Conservation (phyloP, 2,113 vertebrate genomes). For the Maccullochella peelii region DNA sequence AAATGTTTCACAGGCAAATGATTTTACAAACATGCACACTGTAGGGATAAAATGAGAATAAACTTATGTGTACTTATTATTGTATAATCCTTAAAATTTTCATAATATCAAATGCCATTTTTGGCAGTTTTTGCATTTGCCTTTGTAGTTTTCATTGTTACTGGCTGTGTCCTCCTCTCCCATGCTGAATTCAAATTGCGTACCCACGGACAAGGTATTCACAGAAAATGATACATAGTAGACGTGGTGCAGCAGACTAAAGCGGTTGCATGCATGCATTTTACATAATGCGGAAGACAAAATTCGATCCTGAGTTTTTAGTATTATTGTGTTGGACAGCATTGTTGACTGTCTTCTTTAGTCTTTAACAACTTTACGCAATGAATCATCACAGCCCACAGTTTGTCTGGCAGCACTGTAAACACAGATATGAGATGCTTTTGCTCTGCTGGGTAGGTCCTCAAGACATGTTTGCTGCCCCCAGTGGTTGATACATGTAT, state of each 20-base stretch:
- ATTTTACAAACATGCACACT: constrained; percentile 6
- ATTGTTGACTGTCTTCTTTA: neutral
- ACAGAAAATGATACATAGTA: neutral
- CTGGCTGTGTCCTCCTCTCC: neutral
- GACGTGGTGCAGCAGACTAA: neutral
- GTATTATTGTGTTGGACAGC: neutral
- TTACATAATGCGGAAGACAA: neutral
- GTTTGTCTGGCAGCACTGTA: neutral
- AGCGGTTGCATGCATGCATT: neutral
- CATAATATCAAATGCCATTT: neutral
- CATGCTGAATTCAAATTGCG: neutral
- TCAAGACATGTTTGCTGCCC: neutral
- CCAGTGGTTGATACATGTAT: neutral
- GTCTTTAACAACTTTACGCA: neutral
- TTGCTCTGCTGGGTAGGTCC: neutral
- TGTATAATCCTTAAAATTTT: neutral
- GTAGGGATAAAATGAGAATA: neutral
- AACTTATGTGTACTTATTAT: neutral
- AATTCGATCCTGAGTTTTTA: neutral
- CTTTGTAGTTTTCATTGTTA: neutral
- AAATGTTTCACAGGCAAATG: constrained; percentile 11
- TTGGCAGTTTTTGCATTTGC: neutral
- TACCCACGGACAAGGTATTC: neutral
- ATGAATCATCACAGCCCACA: neutral
- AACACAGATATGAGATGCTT: neutral